Conservation (phyloP, 1,140 invertebrate genomes). For the Lineus longissimus region DNA sequence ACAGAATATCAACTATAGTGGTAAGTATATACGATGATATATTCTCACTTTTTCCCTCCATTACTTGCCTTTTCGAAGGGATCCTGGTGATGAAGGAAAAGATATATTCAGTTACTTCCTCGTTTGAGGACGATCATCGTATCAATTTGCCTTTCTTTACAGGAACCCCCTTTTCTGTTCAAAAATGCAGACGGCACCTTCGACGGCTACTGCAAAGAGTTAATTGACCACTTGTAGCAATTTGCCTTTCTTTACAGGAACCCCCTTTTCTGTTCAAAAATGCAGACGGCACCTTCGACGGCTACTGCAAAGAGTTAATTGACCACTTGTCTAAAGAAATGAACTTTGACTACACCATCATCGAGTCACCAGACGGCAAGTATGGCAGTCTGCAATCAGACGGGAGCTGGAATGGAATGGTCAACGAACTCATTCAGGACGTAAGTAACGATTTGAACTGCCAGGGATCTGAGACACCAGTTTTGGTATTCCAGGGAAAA, state of each 20-base stretch:
- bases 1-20: neutral
- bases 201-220: conserved; percentile 91
- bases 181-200: conserved; percentile 51
- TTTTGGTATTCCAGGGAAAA: neutral
- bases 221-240: conserved; percentile 80
- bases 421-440: conserved; percentile 85
- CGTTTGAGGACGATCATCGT: too few species aligned
- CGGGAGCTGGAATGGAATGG: conserved; percentile 82
- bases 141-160: conserved; percentile 30
- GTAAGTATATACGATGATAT: too few species aligned
- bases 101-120: too few species aligned
- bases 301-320: conserved; percentile 91
- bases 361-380: conserved; percentile 69
- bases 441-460: conserved; percentile 33
- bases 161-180: conserved; percentile 85
- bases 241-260: conserved; percentile 64
- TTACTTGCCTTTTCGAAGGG: too few species aligned
- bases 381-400: conserved; percentile 81
- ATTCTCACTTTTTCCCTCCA: too few species aligned
- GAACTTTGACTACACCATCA: conserved; percentile 85
- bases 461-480: neutral
- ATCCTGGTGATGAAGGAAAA: neutral
- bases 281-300: conserved; percentile 62
- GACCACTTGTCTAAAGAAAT: conserved; percentile 76
- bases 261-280: conserved; percentile 74